Conservation (phyloP, 2,113 vertebrate genomes). For the Maccullochella peelii region DNA sequence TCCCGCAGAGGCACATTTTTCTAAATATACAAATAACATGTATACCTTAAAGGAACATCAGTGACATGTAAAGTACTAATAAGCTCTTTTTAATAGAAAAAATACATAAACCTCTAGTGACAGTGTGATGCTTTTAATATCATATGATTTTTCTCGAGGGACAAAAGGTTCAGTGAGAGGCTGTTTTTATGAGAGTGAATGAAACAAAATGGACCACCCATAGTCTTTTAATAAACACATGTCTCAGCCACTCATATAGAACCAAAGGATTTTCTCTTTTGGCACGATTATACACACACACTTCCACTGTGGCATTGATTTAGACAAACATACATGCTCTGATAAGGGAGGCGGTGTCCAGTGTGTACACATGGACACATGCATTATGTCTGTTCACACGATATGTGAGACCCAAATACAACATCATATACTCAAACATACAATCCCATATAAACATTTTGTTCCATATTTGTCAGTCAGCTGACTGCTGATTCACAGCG, state of each 20-base stretch:
- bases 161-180: slow-evolving; percentile 24
- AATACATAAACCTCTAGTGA: slow-evolving; percentile 11
- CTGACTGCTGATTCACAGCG: slow-evolving; percentile 15
- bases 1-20: too few relatives aligned
- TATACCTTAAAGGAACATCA: not conserved
- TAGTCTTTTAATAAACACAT: slow-evolving; percentile 49
- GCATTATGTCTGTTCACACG: slow-evolving; percentile 54
- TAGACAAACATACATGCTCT: slow-evolving; percentile 22
- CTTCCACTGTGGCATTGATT: slow-evolving; percentile 36
- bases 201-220: slow-evolving; percentile 70
- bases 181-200: slow-evolving; percentile 15
- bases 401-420: slow-evolving; percentile 41
- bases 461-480: slow-evolving; percentile 29
- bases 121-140: slow-evolving; percentile 14
- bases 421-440: slow-evolving; percentile 28
- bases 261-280: slow-evolving; percentile 50
- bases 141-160: slow-evolving; percentile 4
- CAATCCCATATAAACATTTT: slow-evolving; percentile 29
- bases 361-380: slow-evolving; percentile 31
- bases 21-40: slow-evolving; percentile 3
- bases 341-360: slow-evolving; percentile 37
- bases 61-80: not conserved
- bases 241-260: slow-evolving; percentile 34
- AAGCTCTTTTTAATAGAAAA: slow-evolving; percentile 1
- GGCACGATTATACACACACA: slow-evolving; percentile 46